A percentile compares a stretch with the other conserved stretches of the same genome.
Conservation (phyloP, 2,888 invertebrate genomes). For the Nephrocerus scutellatus region DNA sequence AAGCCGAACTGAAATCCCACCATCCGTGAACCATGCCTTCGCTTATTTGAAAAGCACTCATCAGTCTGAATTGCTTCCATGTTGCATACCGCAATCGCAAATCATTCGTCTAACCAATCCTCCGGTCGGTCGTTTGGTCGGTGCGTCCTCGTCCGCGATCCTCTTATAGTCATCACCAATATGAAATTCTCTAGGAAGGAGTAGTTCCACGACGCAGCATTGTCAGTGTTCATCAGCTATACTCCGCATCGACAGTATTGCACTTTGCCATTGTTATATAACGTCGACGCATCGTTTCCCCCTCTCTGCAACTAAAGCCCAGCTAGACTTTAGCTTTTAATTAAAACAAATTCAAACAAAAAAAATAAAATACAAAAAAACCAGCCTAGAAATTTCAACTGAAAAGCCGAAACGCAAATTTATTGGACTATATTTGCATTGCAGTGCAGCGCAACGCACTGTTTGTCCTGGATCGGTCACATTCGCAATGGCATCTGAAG, state of each 20-base stretch:
- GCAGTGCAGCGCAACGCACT: constrained; percentile 17
- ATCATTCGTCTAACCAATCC: too few relatives aligned
- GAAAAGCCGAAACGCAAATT: constrained; percentile 22
- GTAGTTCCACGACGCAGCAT: too few relatives aligned
- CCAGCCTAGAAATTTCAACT: constrained; percentile 3
- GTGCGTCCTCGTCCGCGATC: too few relatives aligned
- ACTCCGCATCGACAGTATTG: too few relatives aligned
- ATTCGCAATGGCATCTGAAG: too few relatives aligned
- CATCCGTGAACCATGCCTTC: constrained; percentile 20
- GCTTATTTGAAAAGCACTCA: constrained; percentile 47
- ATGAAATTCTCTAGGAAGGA: too few relatives aligned
- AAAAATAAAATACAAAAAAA: constrained; percentile 5
- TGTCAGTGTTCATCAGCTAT: too few relatives aligned
- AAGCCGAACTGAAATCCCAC: constrained; percentile 15
- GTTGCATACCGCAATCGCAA: constrained; percentile 25
- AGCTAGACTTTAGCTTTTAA: constrained; percentile 12
- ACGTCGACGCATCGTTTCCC: constrained; percentile 17
- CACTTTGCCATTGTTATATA: constrained; percentile 17
- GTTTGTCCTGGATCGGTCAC: too few relatives aligned
- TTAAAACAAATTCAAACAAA: constrained; percentile 21
- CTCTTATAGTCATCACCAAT: too few relatives aligned
- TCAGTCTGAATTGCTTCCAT: constrained; percentile 43
- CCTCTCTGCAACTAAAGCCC: constrained; percentile 10
- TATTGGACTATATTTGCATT: constrained; percentile 19
- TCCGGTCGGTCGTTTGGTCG: too few relatives aligned